A percentile compares a stretch with the other conserved stretches of the same genome.
Evolutionary conservation across 2,797 vertebrate genomes (phyloP).

Genomic region (Decapterus maruadsi): DNA sequence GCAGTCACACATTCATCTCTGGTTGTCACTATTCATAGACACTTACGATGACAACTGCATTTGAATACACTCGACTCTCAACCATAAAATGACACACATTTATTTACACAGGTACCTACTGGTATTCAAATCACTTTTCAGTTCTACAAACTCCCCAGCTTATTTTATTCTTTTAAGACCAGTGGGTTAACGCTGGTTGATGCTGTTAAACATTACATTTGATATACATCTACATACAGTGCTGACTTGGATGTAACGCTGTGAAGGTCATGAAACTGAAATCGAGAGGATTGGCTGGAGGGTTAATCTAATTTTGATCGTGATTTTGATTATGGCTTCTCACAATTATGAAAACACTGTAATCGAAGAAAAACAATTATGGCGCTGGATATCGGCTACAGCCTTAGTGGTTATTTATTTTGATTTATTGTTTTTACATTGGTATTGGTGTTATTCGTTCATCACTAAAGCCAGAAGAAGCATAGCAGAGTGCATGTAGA

Average conservation of each 20-base stretch:
- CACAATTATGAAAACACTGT: no score
- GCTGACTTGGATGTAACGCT: background rate
- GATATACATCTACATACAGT: background rate
- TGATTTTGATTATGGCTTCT: no score
- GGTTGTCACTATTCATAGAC: constrained; percentile 4
- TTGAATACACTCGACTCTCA: background rate
- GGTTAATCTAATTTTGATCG: no score
- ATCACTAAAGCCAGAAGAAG: no score
- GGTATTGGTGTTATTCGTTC: no score
- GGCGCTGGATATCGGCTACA: no score
- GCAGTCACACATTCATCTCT: background rate
- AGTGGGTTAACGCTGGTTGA: background rate
- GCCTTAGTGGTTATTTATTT: no score
- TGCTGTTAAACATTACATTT: background rate
- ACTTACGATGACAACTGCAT: background rate
- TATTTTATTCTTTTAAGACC: background rate
- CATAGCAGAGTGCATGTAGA: no score
- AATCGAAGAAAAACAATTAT: no score
- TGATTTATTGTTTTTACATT: no score
- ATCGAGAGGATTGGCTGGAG: no score
- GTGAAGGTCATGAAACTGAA: background rate
- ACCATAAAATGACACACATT: background rate
- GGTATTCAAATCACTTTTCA: constrained; percentile 1
- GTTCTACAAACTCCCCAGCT: background rate
- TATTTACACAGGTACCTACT: background rate